Percentiles rank a stretch among this genome's conserved stretches.
Conservation (phyloP, 2,888 invertebrate genomes). For the Coelopa pilipes region DNA sequence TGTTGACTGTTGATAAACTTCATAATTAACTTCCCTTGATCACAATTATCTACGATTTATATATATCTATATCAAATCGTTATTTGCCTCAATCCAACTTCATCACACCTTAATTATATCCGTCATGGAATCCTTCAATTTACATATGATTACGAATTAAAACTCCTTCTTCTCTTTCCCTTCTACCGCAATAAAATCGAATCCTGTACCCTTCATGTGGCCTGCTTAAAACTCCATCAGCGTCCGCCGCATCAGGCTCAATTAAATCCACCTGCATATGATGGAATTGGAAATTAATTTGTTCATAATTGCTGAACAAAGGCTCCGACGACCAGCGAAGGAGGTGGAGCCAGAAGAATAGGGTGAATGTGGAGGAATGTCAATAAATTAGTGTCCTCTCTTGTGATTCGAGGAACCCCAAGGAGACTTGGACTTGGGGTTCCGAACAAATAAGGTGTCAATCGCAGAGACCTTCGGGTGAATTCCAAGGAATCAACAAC, state of each 20-base stretch:
- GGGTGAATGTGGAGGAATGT: not conserved
- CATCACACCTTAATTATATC: too few species aligned
- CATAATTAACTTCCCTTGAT: too few species aligned
- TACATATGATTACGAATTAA: too few species aligned
- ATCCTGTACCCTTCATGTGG: not conserved
- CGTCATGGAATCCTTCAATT: too few species aligned
- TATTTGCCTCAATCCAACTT: too few species aligned
- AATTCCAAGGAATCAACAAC: constrained; percentile 21
- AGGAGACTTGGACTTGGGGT: not conserved
- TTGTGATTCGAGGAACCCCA: not conserved
- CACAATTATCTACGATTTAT: too few species aligned
- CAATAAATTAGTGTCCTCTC: not conserved
- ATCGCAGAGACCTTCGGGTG: constrained; percentile 4
- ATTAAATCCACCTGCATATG: constrained; percentile 9
- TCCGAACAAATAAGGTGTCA: constrained; percentile 7
- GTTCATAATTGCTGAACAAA: constrained; percentile 18
- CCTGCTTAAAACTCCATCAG: not conserved
- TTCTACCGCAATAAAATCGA: too few species aligned
- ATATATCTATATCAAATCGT: too few species aligned
- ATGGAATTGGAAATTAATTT: constrained; percentile 9
- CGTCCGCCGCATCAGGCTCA: constrained; percentile 5
- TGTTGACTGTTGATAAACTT: too few species aligned
- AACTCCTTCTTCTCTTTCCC: too few species aligned
- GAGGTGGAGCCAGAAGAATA: not conserved
- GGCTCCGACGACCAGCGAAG: not conserved